Conservation (phyloP, 2,113 vertebrate genomes). For the Hydropotes inermis region DNA sequence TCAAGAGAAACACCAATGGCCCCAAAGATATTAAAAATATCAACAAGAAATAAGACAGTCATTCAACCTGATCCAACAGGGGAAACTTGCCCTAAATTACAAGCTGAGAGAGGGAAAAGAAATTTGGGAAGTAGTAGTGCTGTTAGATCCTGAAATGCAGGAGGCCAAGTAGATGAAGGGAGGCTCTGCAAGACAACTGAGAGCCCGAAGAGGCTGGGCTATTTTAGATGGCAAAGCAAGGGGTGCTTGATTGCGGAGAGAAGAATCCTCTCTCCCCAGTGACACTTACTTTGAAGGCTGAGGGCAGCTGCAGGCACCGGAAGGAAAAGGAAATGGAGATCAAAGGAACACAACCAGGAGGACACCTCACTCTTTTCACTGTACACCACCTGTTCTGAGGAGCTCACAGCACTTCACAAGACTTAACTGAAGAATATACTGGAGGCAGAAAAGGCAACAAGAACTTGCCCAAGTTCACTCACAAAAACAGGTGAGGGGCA, state of each 20-base stretch:
- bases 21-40: conserved; percentile 16
- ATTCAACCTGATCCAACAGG: not conserved
- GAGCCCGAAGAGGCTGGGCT: not conserved
- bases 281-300: conserved; percentile 42
- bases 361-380: not conserved
- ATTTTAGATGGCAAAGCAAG: conserved; percentile 45
- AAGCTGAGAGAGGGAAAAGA: not conserved
- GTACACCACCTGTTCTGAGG: conserved; percentile 20
- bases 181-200: not conserved
- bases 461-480: not conserved
- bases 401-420: not conserved
- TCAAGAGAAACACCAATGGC: conserved; percentile 11
- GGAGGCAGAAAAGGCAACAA: not conserved
- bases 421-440: not conserved
- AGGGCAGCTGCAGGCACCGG: conserved; percentile 28
- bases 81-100: not conserved
- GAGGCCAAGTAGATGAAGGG: not conserved
- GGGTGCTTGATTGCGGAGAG: not conserved
- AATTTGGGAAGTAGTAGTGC: not conserved
- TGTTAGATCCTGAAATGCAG: not conserved
- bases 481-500: not conserved
- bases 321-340: conserved; percentile 39
- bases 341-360: not conserved
- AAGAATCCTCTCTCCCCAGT: not conserved
- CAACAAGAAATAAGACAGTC: conserved; percentile 18